Conservation (phyloP, 2,888 invertebrate species). For the Tuberolachnus salignus region DNA sequence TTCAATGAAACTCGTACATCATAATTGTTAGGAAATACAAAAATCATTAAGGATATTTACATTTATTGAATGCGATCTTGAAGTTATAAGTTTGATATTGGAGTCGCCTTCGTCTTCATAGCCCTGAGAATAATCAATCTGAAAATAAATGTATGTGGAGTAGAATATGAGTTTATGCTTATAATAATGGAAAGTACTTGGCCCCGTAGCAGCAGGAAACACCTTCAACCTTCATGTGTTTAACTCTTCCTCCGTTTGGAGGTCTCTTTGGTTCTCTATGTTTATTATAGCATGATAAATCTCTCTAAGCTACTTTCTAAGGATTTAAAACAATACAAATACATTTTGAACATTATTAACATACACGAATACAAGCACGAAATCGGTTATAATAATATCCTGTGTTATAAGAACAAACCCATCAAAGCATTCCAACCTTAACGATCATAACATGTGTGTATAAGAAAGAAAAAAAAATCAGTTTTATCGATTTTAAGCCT, state of each 20-base stretch:
- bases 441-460: background rate
- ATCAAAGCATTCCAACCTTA: background rate
- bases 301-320: slow-evolving; percentile 47
- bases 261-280: slow-evolving; percentile 46
- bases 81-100: slow-evolving; percentile 21
- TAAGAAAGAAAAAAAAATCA: background rate
- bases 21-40: background rate
- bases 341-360: slow-evolving; percentile 6
- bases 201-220: slow-evolving; percentile 54
- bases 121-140: slow-evolving; percentile 53
- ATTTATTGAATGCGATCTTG: slow-evolving; percentile 18
- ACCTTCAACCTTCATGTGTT: slow-evolving; percentile 54
- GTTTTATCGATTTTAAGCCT: slow-evolving; percentile 42
- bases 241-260: slow-evolving; percentile 53
- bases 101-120: slow-evolving; percentile 29
- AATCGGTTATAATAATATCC: background rate
- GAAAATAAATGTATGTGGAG: slow-evolving; percentile 30
- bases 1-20: too few species aligned
- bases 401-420: background rate
- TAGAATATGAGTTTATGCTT: slow-evolving; percentile 18
- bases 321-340: slow-evolving; percentile 28
- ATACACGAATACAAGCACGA: background rate
- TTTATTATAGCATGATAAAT: slow-evolving; percentile 46
- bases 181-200: slow-evolving; percentile 47
- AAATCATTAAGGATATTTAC: background rate